These are phyloP conservation scores for Clarias macrocephalus DNA, from an alignment of 2,113 vertebrate genomes.

Conservation along the genomic window DNA sequence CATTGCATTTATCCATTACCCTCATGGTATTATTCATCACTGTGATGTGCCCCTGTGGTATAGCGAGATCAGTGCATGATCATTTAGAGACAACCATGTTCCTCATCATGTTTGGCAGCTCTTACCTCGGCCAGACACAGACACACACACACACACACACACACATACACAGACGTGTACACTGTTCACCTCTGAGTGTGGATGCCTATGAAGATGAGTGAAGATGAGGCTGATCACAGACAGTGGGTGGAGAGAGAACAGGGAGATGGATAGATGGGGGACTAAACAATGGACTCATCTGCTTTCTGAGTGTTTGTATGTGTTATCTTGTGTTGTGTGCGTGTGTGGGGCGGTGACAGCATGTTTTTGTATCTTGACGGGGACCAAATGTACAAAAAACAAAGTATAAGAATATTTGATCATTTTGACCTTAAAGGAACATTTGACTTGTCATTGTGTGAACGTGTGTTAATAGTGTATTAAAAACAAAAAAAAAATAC, in stretches of 20 bases:
- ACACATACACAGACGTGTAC: conserved; percentile 4
- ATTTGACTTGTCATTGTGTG: background rate
- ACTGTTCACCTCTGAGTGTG: conserved; percentile 61
- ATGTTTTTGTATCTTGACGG: conserved; percentile 2
- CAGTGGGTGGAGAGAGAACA: conserved; percentile 62
- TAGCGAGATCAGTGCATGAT: conserved; percentile 40
- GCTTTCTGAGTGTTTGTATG: conserved; percentile 26
- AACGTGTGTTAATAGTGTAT: background rate
- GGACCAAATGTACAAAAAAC: background rate
- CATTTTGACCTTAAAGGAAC: background rate
- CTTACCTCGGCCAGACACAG: conserved; percentile 62
- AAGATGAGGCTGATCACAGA: conserved; percentile 63
- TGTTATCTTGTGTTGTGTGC: background rate
- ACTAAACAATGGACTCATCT: conserved; percentile 54
- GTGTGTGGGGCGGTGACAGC: background rate
- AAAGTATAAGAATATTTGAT: background rate
- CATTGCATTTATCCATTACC: conserved; percentile 47
- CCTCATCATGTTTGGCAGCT: conserved; percentile 64
- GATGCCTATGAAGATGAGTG: conserved; percentile 60
- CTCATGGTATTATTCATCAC: conserved; percentile 53
- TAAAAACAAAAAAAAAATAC: no score
- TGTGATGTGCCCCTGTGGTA: conserved; percentile 49
- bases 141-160: conserved; percentile 35
- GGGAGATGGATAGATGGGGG: conserved; percentile 55
- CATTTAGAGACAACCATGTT: conserved; percentile 48